Percentiles rank a stretch among this genome's conserved stretches.
phyloP scores from a whole-genome alignment of 1,140 invertebrate genomes.

The Zaprionus africanus region DNA sequence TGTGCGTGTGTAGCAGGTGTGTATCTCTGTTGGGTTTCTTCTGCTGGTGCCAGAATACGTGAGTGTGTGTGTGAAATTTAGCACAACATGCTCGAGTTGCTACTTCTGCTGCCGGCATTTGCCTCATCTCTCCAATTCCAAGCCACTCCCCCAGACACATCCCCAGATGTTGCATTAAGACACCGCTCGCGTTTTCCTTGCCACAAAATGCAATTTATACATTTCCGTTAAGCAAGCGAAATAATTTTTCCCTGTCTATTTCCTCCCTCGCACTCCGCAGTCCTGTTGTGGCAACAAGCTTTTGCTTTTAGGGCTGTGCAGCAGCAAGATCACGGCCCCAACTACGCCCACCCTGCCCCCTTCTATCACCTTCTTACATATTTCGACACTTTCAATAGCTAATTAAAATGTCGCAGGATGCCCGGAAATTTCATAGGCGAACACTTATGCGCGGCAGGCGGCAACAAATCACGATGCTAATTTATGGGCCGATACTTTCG shows the following conservation, averaged over 20 bases:
- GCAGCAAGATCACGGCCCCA: background rate
- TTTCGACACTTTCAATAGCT: conserved; percentile 44
- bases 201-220: conserved; percentile 79
- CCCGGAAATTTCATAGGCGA: conserved; percentile 56
- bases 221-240: conserved; percentile 78
- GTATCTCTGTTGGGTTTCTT: conserved; percentile 35
- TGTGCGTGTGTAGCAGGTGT: conserved; percentile 46
- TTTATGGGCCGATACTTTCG: conserved; percentile 61
- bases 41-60: background rate
- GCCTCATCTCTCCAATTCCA: conserved; percentile 38
- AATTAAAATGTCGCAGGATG: conserved; percentile 65
- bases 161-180: conserved; percentile 52
- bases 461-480: conserved; percentile 62
- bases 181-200: conserved; percentile 30
- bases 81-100: conserved; percentile 69
- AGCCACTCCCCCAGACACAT: background rate
- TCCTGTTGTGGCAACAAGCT: conserved; percentile 48
- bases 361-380: background rate
- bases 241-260: conserved; percentile 56
- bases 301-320: conserved; percentile 64
- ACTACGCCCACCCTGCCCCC: background rate
- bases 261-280: background rate
- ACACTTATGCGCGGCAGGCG: background rate
- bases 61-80: conserved; percentile 62
- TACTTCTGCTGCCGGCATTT: conserved; percentile 52